A percentile compares a stretch with the other conserved stretches of the same genome.
These are phyloP conservation scores for Pollimyrus isidori DNA, from an alignment of 2,113 vertebrate genomes.

Conservation along the genomic window DNA sequence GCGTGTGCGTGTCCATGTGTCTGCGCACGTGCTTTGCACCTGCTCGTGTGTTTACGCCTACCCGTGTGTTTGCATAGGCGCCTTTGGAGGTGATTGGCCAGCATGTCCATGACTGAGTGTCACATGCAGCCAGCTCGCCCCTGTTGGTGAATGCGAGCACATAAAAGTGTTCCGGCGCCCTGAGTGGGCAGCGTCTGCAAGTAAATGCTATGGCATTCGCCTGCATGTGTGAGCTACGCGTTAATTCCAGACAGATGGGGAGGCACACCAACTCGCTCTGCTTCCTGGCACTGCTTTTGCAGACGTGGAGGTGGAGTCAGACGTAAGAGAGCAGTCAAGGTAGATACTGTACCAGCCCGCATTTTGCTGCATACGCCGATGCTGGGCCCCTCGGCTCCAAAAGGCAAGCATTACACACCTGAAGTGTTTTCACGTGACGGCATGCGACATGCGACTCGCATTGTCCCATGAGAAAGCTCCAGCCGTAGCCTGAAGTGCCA, in stretches of 20 bases:
- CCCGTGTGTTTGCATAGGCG: neutral
- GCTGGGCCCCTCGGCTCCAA: neutral
- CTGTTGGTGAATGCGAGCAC: neutral
- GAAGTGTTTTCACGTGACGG: neutral
- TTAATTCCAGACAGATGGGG: constrained; percentile 39
- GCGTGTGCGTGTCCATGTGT: neutral
- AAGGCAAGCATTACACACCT: neutral
- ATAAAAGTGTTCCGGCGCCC: constrained; percentile 16
- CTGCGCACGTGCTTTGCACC: neutral
- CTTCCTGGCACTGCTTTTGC: neutral
- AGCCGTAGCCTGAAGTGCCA: constrained; percentile 7
- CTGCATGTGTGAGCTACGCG: constrained; percentile 34
- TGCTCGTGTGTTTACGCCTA: neutral
- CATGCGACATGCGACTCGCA: constrained; percentile 20
- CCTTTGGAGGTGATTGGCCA: neutral
- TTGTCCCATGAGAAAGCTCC: constrained; percentile 1
- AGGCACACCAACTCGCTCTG: neutral
- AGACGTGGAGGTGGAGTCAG: neutral
- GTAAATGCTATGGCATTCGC: constrained; percentile 14
- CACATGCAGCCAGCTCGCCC: neutral
- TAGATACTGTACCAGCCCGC: constrained; percentile 13
- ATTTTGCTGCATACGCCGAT: constrained; percentile 31
- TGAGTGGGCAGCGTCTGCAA: constrained; percentile 34
- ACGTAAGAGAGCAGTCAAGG: neutral
- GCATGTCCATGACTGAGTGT: neutral